Evolutionary conservation across 2,113 vertebrate genomes (phyloP).

Genomic region (Castor canadensis): DNA sequence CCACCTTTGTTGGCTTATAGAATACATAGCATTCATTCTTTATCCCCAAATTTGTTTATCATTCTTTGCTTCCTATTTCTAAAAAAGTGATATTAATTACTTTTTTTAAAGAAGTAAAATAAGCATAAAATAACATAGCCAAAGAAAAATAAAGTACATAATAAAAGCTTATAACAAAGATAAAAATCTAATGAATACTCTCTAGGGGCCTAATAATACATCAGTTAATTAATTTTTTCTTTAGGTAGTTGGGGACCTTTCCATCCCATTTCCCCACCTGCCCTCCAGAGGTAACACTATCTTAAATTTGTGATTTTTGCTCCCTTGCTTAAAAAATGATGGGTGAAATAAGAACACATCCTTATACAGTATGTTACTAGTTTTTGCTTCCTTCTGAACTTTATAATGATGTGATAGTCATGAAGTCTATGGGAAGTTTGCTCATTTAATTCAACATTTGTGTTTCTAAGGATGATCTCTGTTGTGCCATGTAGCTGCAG

Average conservation of each 20-base stretch:
- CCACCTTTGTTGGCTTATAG: background rate
- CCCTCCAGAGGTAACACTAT: background rate
- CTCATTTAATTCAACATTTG: background rate
- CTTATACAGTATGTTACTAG: background rate
- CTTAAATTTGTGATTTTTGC: background rate
- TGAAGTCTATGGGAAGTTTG: background rate
- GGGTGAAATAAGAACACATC: background rate
- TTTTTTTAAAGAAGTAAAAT: background rate
- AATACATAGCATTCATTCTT: background rate
- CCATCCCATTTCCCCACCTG: background rate
- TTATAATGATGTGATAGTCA: background rate
- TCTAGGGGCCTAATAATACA: background rate
- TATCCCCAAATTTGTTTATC: background rate
- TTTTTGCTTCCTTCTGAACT: background rate
- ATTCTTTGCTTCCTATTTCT: background rate
- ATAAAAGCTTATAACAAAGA: slow-evolving; percentile 1
- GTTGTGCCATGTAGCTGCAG: background rate
- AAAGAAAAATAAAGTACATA: background rate
- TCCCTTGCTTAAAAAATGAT: background rate
- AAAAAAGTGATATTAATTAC: background rate
- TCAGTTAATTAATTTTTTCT: background rate
- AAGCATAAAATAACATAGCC: background rate
- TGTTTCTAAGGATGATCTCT: background rate
- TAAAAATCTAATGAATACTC: background rate
- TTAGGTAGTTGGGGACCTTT: background rate